Evolutionary conservation across 37 sponge, comb jelly and placozoan genomes (phyloP), one percentile per base, ranked within the genome.

Genomic region (Geodia barretti): DNA sequence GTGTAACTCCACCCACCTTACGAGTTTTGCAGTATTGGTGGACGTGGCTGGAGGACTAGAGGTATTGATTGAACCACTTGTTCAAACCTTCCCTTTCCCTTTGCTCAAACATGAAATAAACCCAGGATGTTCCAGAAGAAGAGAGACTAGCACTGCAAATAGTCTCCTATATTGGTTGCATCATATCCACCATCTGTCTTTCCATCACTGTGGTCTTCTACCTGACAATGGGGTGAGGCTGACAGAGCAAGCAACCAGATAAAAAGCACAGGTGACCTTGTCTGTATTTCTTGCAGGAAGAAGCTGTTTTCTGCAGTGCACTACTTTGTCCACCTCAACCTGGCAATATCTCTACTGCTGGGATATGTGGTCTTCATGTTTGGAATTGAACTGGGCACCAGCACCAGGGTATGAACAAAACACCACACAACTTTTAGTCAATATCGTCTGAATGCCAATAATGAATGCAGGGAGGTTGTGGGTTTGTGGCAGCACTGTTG

Each of bases 11-110:
- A 77, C 77, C 24, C 91, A 90, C 26, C 63, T 90, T 68, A 85
- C 91, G 2, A 82, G 82, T 29, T 90, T 90, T 86, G 91, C 91
- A 24, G 73, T 90, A 21, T 87, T 90, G 29, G 91, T 90, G 39
- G 82, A 85, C 39, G 91, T 81, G 36, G 74, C 86, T 21, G 85
- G 88, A 58, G 25, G 65, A 9, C 69, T 54, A 24, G 25, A 14
- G 34, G 42, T 4, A 34, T 23, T 2, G 4, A 54, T 4, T 7
- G 7, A 69, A 69, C 31, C 31, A 36, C 7, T 14, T 4, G 14
- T 63, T 4, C 4, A 4, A 63, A 20, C 60, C 60, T 58, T 58
- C 17, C 11, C 60, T 58, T 58, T 58, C 19, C 60, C 11, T 58
- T 11, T 11, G 60, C 17, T 11, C 60, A 19, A 58, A 19, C 19